These are phyloP conservation scores for Leucopternis melanops DNA, from an alignment of 2,113 vertebrate species.

Conservation along the genomic window DNA sequence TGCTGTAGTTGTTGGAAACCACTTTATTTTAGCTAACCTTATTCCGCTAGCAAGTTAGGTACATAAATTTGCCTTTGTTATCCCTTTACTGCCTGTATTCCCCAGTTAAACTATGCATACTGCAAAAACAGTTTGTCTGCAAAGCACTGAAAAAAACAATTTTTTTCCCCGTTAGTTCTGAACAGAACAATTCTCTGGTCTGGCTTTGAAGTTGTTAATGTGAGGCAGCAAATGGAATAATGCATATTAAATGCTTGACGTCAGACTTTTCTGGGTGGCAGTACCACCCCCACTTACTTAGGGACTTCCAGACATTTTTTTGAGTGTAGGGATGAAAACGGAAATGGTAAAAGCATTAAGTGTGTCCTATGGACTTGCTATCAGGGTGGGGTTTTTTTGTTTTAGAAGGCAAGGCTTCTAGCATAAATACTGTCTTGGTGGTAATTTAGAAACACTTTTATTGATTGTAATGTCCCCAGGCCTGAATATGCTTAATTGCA, in stretches of 20 bases:
- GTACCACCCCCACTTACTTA: neutral
- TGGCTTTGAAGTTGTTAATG: neutral
- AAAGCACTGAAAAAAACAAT: neutral
- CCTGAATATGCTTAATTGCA: neutral
- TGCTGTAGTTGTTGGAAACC: neutral
- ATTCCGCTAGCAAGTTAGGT: neutral
- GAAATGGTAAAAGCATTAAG: slow-evolving; percentile 24
- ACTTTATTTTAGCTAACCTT: neutral
- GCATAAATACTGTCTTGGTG: neutral
- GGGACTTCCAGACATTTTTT: slow-evolving; percentile 13
- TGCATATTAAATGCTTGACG: neutral
- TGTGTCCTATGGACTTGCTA: slow-evolving; percentile 67
- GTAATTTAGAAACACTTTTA: neutral
- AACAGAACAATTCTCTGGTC: neutral
- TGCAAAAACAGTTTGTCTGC: neutral
- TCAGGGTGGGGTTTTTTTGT: slow-evolving; percentile 30
- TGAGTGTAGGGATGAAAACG: slow-evolving; percentile 16
- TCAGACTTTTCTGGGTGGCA: neutral
- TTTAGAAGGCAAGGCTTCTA: slow-evolving; percentile 26
- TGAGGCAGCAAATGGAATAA: neutral
- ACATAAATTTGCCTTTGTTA: neutral
- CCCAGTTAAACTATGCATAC: neutral
- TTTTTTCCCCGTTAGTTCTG: neutral
- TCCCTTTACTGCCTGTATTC: neutral
- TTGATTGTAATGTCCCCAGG: slow-evolving; percentile 39